phyloP scores from a whole-genome alignment of 1,140 invertebrate species.

The Anastatus disparis region DNA sequence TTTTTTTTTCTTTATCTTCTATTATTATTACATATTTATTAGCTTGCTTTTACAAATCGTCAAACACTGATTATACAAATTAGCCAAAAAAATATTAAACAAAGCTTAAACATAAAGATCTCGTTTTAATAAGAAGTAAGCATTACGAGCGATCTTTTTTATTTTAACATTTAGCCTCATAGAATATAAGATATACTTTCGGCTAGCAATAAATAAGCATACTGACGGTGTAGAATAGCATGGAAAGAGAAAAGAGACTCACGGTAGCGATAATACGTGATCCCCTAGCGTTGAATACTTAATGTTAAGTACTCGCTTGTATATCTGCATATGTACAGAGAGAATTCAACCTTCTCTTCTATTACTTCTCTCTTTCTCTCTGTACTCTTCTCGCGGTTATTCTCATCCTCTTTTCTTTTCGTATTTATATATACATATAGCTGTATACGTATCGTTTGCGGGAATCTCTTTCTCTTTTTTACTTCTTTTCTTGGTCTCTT shows the following conservation, averaged over 20 bases:
- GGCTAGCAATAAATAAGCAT: constrained; percentile 62
- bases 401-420: not conserved
- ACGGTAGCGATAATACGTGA: constrained; percentile 67
- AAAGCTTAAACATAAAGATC: too few relatives aligned
- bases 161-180: too few relatives aligned
- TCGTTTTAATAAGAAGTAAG: too few relatives aligned
- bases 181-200: too few relatives aligned
- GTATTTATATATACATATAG: too few relatives aligned
- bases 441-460: too few relatives aligned
- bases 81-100: too few relatives aligned
- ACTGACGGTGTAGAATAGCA: constrained; percentile 49
- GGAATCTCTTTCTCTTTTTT: too few relatives aligned
- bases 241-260: constrained; percentile 51
- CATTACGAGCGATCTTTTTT: constrained; percentile 42
- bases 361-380: not conserved
- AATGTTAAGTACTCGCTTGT: constrained; percentile 56
- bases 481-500: too few relatives aligned
- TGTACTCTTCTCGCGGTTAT: not conserved
- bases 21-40: not conserved
- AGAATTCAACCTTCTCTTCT: too few relatives aligned
- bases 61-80: not conserved
- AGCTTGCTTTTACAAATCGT: not conserved
- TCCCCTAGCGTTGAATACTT: constrained; percentile 67
- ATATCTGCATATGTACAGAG: not conserved
- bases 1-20: not conserved